A percentile compares a stretch with the other conserved stretches of the same genome.
phyloP scores from a whole-genome alignment of 2,113 vertebrate genomes.

The Myotis davidii region DNA sequence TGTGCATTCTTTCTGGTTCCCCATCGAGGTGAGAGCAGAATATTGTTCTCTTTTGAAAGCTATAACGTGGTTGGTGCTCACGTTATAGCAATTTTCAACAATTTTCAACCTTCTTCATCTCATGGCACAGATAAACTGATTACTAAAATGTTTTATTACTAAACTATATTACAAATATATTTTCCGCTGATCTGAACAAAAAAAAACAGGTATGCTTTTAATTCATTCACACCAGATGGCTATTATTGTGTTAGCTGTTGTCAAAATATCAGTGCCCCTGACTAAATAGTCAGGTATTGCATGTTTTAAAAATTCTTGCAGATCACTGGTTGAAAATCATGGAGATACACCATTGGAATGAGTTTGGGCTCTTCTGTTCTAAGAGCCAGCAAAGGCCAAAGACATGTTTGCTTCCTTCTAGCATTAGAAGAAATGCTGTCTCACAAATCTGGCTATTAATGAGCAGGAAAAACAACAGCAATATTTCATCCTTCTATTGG shows the following conservation, averaged over 20 bases:
- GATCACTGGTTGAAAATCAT: not conserved
- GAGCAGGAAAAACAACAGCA: not conserved
- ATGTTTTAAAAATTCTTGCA: not conserved
- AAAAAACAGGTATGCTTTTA: not conserved
- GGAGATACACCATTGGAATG: not conserved
- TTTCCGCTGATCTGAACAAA: not conserved
- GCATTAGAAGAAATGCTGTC: not conserved
- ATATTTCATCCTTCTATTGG: not conserved
- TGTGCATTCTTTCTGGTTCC: not conserved
- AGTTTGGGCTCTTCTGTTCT: not conserved
- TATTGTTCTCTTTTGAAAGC: too few species aligned
- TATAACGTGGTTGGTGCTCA: too few species aligned
- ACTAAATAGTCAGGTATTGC: not conserved
- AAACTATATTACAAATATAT: not conserved
- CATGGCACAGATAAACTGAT: not conserved
- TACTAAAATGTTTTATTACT: not conserved
- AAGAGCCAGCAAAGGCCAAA: conserved; percentile 23
- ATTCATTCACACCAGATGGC: not conserved
- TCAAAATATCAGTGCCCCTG: not conserved
- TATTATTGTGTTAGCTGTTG: not conserved
- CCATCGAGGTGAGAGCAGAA: too few species aligned
- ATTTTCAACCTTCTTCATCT: not conserved
- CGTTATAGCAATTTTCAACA: too few species aligned
- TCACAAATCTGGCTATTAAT: not conserved
- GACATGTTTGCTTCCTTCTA: not conserved